Conservation (phyloP, 1,140 invertebrate species). For the Ostrea denselamellosa region DNA sequence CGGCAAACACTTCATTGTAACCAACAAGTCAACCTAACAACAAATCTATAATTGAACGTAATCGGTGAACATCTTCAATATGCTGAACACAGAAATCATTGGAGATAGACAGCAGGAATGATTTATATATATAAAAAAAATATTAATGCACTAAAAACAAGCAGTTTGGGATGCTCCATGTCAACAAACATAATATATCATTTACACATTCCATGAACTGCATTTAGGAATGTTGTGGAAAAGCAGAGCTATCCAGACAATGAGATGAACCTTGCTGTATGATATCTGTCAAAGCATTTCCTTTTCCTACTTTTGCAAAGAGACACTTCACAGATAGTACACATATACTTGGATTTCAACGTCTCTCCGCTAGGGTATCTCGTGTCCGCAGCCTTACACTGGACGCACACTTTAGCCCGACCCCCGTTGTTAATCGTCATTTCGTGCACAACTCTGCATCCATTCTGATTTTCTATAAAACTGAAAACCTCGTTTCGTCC, state of each 20-base stretch:
- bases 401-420: constrained; percentile 20
- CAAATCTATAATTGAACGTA: too few relatives aligned
- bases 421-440: not conserved
- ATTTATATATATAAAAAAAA: too few relatives aligned
- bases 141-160: too few relatives aligned
- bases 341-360: constrained; percentile 6
- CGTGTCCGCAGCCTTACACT: not conserved
- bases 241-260: not conserved
- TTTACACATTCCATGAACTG: not conserved
- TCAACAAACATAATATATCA: not conserved
- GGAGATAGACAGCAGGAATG: too few relatives aligned
- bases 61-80: too few relatives aligned
- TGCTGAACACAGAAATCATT: too few relatives aligned
- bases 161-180: too few relatives aligned
- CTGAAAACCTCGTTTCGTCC: not conserved
- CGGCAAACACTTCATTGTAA: not conserved
- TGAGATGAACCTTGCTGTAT: not conserved
- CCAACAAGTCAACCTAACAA: not conserved
- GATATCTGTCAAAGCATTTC: not conserved
- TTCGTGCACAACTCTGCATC: constrained; percentile 3
- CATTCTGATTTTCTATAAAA: not conserved
- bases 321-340: constrained; percentile 22
- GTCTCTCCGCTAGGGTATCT: constrained; percentile 28
- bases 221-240: not conserved
- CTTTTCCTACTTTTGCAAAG: not conserved